phyloP scores from a whole-genome alignment of 2,113 vertebrate species.

The Phoenicopterus ruber region DNA sequence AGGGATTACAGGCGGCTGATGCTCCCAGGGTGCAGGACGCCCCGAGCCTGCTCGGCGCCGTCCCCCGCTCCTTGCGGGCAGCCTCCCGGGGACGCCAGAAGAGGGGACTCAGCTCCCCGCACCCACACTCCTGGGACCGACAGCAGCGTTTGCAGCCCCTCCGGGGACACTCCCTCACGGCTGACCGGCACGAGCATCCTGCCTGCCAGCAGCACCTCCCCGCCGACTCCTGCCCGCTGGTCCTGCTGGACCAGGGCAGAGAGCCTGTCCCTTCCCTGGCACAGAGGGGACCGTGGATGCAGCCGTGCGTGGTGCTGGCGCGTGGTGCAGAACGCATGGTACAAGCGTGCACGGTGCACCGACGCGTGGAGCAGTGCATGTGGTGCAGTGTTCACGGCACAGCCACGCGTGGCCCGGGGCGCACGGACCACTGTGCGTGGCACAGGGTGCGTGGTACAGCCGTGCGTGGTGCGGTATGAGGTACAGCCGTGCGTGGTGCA shows the following conservation, averaged over 20 bases:
- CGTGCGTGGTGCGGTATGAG: accelerated
- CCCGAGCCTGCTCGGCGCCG: accelerated
- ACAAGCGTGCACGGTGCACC: accelerated
- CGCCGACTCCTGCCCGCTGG: accelerated
- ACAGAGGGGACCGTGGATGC: accelerated
- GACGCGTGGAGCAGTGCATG: accelerated
- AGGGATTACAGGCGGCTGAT: neutral
- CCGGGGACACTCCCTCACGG: accelerated
- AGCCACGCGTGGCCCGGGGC: accelerated
- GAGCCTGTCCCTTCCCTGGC: neutral
- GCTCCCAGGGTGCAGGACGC: neutral
- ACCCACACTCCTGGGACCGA: neutral
- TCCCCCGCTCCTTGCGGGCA: neutral
- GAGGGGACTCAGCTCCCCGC: neutral
- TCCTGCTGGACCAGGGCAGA: neutral
- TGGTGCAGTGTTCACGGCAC: accelerated
- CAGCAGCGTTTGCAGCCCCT: neutral
- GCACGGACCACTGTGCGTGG: accelerated
- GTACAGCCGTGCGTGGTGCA: neutral
- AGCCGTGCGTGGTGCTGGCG: accelerated
- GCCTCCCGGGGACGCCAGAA: accelerated
- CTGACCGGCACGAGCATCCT: accelerated
- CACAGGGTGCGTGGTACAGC: neutral
- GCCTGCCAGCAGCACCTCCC: neutral
- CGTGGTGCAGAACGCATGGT: accelerated